Evolutionary conservation across 2,797 vertebrate species (phyloP).

Genomic region (Spinibarbus caldwelli): DNA sequence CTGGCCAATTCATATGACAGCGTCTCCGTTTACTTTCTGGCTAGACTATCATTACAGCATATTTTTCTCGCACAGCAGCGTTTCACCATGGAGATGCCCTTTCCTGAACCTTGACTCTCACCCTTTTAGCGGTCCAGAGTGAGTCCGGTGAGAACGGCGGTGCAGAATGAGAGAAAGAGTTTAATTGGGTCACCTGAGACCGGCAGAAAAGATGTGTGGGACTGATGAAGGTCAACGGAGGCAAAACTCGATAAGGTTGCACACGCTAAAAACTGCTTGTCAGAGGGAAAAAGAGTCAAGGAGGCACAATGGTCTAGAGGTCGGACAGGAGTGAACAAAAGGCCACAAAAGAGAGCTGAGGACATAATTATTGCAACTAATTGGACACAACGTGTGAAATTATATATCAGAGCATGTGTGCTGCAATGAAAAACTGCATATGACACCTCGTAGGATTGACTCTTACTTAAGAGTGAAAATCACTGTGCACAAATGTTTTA

Average conservation of each 20-base stretch:
- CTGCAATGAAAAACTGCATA: neutral
- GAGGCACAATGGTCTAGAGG: neutral
- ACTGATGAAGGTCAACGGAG: conserved; percentile 39
- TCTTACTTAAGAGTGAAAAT: neutral
- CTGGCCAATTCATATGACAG: neutral
- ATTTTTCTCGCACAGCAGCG: conserved; percentile 24
- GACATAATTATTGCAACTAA: conserved; percentile 30
- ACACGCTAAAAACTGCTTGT: conserved; percentile 25
- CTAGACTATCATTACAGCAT: conserved; percentile 37
- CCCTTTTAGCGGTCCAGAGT: conserved; percentile 33
- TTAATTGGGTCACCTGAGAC: conserved; percentile 53
- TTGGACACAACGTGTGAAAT: conserved; percentile 1
- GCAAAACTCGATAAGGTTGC: conserved; percentile 33
- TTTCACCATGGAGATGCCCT: conserved; percentile 43
- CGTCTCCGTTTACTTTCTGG: conserved; percentile 28
- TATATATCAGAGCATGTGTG: neutral
- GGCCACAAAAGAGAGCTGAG: neutral
- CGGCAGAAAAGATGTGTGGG: conserved; percentile 1
- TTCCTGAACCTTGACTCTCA: conserved; percentile 47
- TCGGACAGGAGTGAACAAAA: neutral
- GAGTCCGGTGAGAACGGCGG: conserved; percentile 1
- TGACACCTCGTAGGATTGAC: neutral
- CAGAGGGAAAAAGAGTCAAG: neutral
- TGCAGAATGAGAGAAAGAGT: conserved; percentile 25
- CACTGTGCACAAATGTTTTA: neutral